phyloP scores from a whole-genome alignment of 2,797 vertebrate species.

The Antrozous pallidus region DNA sequence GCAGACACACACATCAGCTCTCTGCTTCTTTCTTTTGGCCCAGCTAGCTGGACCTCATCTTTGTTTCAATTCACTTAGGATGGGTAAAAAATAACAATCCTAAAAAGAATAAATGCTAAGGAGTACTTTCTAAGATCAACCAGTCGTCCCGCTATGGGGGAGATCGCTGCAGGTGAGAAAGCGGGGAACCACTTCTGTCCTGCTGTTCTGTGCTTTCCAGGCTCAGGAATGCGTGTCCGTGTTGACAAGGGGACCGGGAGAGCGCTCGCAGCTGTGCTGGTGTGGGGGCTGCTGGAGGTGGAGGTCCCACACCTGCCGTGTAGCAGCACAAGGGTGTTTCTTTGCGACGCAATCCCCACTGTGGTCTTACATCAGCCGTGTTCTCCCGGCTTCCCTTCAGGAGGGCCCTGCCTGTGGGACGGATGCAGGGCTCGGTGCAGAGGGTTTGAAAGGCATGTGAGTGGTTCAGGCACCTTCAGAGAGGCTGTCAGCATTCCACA shows the following conservation, averaged over 20 bases:
- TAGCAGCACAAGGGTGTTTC: background rate
- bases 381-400: background rate
- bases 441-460: background rate
- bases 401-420: background rate
- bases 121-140: background rate
- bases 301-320: accelerated
- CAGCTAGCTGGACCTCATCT: background rate
- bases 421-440: background rate
- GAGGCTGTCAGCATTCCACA: background rate
- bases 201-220: background rate
- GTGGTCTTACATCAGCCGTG: background rate
- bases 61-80: background rate
- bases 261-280: background rate
- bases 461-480: background rate
- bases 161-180: background rate
- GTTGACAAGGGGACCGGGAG: background rate
- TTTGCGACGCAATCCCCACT: background rate
- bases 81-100: background rate
- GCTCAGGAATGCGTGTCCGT: background rate
- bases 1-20: background rate
- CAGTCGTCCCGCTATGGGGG: background rate
- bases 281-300: accelerated
- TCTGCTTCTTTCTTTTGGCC: background rate
- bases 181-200: background rate
- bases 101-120: background rate